Percentiles rank a stretch among this genome's conserved stretches.
Evolutionary conservation across 2,888 invertebrate genomes (phyloP).

Genomic region (Acrobasis suavella): DNA sequence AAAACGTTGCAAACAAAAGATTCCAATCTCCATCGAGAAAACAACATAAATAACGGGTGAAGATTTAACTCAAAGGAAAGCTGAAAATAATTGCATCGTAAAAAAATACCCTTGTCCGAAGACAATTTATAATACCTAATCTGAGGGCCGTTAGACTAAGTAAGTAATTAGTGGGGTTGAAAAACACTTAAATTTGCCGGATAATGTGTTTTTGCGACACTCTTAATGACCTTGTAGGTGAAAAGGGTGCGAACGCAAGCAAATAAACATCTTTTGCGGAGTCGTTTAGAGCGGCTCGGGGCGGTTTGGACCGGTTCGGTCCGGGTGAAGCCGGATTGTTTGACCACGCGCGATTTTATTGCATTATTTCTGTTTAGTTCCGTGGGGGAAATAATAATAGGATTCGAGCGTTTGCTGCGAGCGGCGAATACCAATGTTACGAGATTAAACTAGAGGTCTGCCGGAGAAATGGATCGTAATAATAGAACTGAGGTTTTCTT

Average conservation of each 20-base stretch:
- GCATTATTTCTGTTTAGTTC: conserved; percentile 10
- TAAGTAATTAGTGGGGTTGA: conserved; percentile 65
- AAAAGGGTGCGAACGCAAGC: conserved; percentile 43
- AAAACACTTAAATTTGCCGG: conserved; percentile 63
- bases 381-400: conserved; percentile 1
- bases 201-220: conserved; percentile 56
- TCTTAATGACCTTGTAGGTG: conserved; percentile 50
- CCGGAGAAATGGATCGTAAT: too few species aligned
- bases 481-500: too few species aligned
- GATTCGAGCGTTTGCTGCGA: background rate
- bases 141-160: conserved; percentile 51
- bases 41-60: conserved; percentile 14
- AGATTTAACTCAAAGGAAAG: conserved; percentile 31
- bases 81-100: conserved; percentile 32
- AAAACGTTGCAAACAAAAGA: background rate
- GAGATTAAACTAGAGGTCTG: background rate
- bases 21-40: conserved; percentile 6
- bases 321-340: conserved; percentile 9
- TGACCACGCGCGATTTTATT: conserved; percentile 17
- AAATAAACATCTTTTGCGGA: conserved; percentile 51
- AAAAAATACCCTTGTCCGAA: conserved; percentile 28
- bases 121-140: conserved; percentile 51
- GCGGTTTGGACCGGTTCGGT: background rate
- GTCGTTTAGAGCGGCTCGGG: conserved; percentile 15
- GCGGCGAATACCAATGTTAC: background rate